Base-by-base conservation (phyloP, 2,113 vertebrate genomes). In the Natator depressus region DNA sequence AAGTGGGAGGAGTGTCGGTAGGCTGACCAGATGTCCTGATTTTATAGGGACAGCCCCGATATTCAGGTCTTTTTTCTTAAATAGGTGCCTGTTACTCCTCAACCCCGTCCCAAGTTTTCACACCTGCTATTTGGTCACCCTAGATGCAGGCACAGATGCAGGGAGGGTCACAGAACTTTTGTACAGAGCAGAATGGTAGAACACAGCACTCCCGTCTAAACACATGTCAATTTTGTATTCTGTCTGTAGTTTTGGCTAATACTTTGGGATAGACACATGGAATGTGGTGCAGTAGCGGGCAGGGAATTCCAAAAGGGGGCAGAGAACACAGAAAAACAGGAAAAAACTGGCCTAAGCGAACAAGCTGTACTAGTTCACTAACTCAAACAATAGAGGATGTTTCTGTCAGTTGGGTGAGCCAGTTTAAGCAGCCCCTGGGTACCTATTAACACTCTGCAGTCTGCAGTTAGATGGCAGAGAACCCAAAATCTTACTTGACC, bases 261-360 rank as follows among this genome's bases (percentile, higher is more conserved):
- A 20, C 80, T 80, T 97, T 93, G 91, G 92, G 92, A 80, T 85
- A 80, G 81, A 90, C 0, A 0, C 82, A 78, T 89, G 95, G 94
- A 94, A 93, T 89, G 81, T 57, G 65, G 50, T 96, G 90, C 87
- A 78, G 83, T 57, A 81, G 87, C 6, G 59, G 75, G 72, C 13
- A 72, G 57, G 91, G 85, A 90, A 91, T 85, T 89, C 91, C 12
- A 31, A 86, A 85, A 88, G 57, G 82, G 84, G 59, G 35, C 89
- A 80, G 85, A 92, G 93, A 89, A 87, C 69, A 59, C 2, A 19
- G 35, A 88, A 90, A 90, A 96, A 94, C 49, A 91, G 89, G 80
- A 81, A 94, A 93, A 94, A 96, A 72, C 50, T 93, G 65, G 83
- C 69, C 54, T 27, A 51, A 51, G 51, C 0, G 0, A 62, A 46